A percentile compares a stretch with the other conserved stretches of the same genome.
Evolutionary conservation across 2,113 vertebrate species (phyloP).

Genomic region (Rhea americana): DNA sequence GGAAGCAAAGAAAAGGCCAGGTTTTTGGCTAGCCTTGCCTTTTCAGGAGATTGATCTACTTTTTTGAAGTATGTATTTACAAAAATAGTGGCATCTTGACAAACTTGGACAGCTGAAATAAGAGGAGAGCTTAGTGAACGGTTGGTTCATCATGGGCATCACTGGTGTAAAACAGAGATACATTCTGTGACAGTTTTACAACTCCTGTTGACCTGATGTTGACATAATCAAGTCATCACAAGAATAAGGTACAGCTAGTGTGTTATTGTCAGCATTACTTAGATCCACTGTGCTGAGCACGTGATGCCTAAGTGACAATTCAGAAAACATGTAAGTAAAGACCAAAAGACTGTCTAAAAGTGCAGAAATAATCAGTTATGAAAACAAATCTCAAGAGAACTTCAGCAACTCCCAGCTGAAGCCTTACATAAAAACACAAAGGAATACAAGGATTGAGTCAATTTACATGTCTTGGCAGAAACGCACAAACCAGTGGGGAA

Average conservation of each 20-base stretch:
- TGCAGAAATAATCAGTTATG: background rate
- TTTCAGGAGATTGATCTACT: background rate
- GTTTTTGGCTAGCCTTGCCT: background rate
- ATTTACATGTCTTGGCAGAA: slow-evolving; percentile 68
- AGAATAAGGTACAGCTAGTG: background rate
- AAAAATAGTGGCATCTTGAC: background rate
- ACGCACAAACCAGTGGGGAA: slow-evolving; percentile 33
- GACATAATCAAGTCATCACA: background rate
- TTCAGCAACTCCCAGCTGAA: slow-evolving; percentile 13
- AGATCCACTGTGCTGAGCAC: background rate
- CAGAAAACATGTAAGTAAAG: background rate
- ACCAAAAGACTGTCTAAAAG: background rate
- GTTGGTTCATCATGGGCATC: background rate
- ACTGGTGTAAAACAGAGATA: background rate
- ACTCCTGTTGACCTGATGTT: background rate
- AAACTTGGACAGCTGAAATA: background rate
- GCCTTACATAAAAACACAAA: slow-evolving; percentile 43
- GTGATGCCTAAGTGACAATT: background rate
- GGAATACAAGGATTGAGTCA: slow-evolving; percentile 52
- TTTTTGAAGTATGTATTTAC: background rate
- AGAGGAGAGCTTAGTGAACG: background rate
- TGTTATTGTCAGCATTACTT: background rate
- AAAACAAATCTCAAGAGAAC: slow-evolving; percentile 17
- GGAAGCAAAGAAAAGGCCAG: background rate
- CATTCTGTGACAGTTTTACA: background rate